Base-by-base conservation (phyloP, 2,797 vertebrate species). In the Nannoperca obscura region DNA sequence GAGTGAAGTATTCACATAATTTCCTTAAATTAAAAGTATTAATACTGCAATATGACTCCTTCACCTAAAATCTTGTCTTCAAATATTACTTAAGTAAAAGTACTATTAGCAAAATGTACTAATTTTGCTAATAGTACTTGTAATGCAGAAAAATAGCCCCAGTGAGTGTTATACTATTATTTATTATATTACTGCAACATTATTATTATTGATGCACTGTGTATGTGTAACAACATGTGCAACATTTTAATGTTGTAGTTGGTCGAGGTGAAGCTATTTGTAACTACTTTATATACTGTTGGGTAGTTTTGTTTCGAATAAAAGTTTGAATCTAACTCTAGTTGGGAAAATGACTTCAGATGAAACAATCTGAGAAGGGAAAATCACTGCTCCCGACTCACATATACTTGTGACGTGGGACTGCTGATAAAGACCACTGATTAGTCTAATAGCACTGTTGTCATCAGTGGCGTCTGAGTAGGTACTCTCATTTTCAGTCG, bases 401-500 rank as follows among this genome's bases (percentile, higher is more conserved):
- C 42, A 54, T 62, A 74, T 49, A 70, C 72, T 55, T 70, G 52
- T 63, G 47, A 42, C n/a, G 17, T 62, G 14, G n/a, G 32, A 22
- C 22, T 3, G 14, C 59, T 54, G 74, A 82, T 82, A 22, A 76
- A 82, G 57, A 44, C 47, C 69, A 50, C 69, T 69, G 74, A 88
- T 84, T 84, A 60, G 40, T 82, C 69, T 84, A 79, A 82, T 67
- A 24, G 55, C 57, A 24, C 47, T 36, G 76, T 62, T 70, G 74
- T 81, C 44, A 47, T 82, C 80, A 63, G 71, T 42, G 67, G 79
- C 55, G 40, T 74, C 80, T 83, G 74, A 74, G 44, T 30, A 6
- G 55, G 53, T 57, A 47, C 78, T 60, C 52, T 78, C 57, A 60
- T 62, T 85, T 81, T 82, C 61, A 40, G 78, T 61, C 14, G 32